Evolutionary conservation across 2,888 invertebrate genomes (phyloP).

Genomic region (Diaprepes abbreviatus): DNA sequence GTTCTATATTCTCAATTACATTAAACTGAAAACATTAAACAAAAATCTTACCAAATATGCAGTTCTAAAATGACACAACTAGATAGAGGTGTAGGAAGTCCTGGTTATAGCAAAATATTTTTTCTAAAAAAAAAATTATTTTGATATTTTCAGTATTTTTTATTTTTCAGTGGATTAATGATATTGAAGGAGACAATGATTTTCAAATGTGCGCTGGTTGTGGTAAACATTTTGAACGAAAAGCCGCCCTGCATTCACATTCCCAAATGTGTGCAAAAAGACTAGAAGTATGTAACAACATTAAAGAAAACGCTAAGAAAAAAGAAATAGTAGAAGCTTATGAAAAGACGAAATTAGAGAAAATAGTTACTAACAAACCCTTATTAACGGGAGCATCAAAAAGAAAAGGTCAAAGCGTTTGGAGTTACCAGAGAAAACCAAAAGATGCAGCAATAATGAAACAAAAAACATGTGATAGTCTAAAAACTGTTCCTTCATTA

Average conservation of each 20-base stretch:
- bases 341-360: conserved; percentile 36
- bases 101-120: no score
- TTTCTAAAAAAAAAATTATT: no score
- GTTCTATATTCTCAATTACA: no score
- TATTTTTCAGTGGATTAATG: conserved; percentile 74
- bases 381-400: conserved; percentile 52
- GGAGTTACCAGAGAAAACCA: conserved; percentile 13
- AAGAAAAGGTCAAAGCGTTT: conserved; percentile 48
- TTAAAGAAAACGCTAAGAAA: conserved; percentile 58
- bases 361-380: conserved; percentile 40
- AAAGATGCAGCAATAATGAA: background rate
- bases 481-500: background rate
- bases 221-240: conserved; percentile 79
- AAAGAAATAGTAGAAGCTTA: conserved; percentile 52
- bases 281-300: conserved; percentile 67
- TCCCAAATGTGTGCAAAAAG: conserved; percentile 77
- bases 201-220: conserved; percentile 78
- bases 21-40: no score
- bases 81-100: no score
- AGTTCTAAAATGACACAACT: no score
- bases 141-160: conserved; percentile 23
- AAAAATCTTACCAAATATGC: no score
- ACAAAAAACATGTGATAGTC: conserved; percentile 7
- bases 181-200: conserved; percentile 75
- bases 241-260: conserved; percentile 80